These are phyloP conservation scores for Epinotia ramella DNA, from an alignment of 2,888 invertebrate genomes.

Conservation along the genomic window DNA sequence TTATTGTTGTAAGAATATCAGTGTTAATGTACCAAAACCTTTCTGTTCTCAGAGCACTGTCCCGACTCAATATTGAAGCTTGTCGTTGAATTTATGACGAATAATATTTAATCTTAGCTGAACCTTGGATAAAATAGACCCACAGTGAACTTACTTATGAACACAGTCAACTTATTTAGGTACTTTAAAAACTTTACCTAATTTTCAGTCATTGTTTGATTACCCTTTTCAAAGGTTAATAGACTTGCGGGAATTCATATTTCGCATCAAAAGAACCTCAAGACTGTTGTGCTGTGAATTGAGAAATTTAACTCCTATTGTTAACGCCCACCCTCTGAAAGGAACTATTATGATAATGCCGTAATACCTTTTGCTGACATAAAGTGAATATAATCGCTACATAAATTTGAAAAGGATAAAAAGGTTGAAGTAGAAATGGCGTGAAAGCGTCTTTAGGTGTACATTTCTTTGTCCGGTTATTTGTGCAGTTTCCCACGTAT, in stretches of 20 bases:
- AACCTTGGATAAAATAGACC: neutral
- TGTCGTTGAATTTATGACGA: too few species aligned
- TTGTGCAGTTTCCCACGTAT: neutral
- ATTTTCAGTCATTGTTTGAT: constrained; percentile 3
- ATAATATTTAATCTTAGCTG: neutral
- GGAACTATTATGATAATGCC: constrained; percentile 27
- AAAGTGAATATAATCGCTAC: neutral
- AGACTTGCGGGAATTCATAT: constrained; percentile 10
- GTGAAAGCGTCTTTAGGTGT: neutral
- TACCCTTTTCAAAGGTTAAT: neutral
- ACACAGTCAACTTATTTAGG: too few species aligned
- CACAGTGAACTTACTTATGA: neutral
- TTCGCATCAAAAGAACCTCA: constrained; percentile 17
- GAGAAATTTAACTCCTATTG: constrained; percentile 24
- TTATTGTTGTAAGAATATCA: constrained; percentile 41
- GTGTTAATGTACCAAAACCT: constrained; percentile 50
- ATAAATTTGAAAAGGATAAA: constrained; percentile 17
- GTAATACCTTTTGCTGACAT: constrained; percentile 27
- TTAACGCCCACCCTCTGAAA: constrained; percentile 18
- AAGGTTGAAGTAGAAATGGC: constrained; percentile 7
- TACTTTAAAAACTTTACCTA: neutral
- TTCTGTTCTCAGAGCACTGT: constrained; percentile 25
- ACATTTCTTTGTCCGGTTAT: neutral
- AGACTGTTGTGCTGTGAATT: constrained; percentile 9
- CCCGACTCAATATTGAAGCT: neutral